Percentiles rank a stretch among this genome's conserved stretches.
These are phyloP conservation scores for Sprattus sprattus DNA, from an alignment of 2,113 vertebrate genomes.

Conservation along the genomic window DNA sequence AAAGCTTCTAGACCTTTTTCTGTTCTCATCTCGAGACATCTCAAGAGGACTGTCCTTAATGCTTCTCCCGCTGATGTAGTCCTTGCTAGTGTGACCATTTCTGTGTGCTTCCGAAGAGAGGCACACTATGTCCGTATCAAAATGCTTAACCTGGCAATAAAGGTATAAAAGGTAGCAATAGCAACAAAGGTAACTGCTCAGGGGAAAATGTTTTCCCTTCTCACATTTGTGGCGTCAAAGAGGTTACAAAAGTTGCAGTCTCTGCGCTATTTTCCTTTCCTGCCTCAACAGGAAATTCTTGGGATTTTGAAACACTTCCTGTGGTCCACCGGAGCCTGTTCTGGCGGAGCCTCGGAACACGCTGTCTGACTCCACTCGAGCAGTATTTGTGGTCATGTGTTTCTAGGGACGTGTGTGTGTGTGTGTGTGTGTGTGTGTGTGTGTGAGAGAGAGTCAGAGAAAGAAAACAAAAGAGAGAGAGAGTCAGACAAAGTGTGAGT, in stretches of 20 bases:
- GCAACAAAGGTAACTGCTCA: not conserved
- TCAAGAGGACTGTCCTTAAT: not conserved
- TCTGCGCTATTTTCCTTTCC: slow-evolving; percentile 5
- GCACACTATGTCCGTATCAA: not conserved
- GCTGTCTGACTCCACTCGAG: not conserved
- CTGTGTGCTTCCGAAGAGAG: not conserved
- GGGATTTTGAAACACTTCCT: slow-evolving; percentile 42
- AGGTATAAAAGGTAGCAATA: not conserved
- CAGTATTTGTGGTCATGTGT: not conserved
- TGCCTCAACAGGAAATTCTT: slow-evolving; percentile 57
- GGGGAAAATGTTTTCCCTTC: not conserved
- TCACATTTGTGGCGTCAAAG: not conserved
- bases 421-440: not conserved
- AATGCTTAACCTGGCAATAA: not conserved
- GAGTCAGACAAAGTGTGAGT: not conserved
- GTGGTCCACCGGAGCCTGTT: slow-evolving; percentile 23
- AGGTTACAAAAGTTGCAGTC: not conserved
- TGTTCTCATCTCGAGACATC: not conserved
- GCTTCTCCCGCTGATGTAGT: not conserved
- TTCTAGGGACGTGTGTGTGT: not conserved
- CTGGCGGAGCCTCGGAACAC: not conserved
- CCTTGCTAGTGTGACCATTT: not conserved
- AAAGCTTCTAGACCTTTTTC: not conserved
- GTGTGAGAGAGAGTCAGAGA: not conserved
- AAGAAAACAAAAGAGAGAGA: not conserved